Evolutionary conservation across 2,888 invertebrate genomes (phyloP), one percentile per base, ranked within the genome.

Genomic region (Prosopocoilus inquinatus): DNA sequence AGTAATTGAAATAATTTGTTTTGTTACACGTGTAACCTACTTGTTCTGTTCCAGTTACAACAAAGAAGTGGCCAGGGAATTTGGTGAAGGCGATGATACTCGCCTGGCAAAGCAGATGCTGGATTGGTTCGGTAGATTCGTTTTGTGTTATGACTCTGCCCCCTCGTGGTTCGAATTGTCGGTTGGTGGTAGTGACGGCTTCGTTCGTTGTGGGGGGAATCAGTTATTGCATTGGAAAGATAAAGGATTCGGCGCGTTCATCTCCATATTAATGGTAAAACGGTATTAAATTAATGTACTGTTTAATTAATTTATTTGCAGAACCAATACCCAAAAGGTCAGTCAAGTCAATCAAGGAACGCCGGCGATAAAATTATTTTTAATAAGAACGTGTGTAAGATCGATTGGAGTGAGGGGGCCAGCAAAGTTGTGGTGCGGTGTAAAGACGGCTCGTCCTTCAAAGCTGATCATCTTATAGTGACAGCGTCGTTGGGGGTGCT

Each of bases 141-240:
- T 63, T 16, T 62, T 71, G 32, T 74, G 73, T 50, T 63, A 72
- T 46, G 81, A 89, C 75, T 82, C 87, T 50, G 78, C 88, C 62
- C 81, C 83, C 78, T 72, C 83, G 72, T 78, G 91, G 84, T 78
- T 82, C 77, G 80, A 86, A 39, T 82, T 89, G 45, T 90, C 91
- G 0, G 80, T 87, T 0, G 77, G 77, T 55, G 86, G 86, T 0
- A 76, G 86, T 36, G 72, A 80, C 1, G 83, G 87, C 60, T 87
- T 85, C 68, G 80, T 84, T 82, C 75, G 78, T 0, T 89, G 89
- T 69, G 84, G 86, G 7, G 93, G 93, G 0, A 85, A 90, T 67
- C 76, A 78, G 11, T 73, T 86, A 64, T 76, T 89, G 2, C 84
- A 88, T 67, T 94, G 91, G 92, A 89, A 87, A 64, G 82, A 84